Conservation (phyloP, 2,113 vertebrate species). For the Solea senegalensis region DNA sequence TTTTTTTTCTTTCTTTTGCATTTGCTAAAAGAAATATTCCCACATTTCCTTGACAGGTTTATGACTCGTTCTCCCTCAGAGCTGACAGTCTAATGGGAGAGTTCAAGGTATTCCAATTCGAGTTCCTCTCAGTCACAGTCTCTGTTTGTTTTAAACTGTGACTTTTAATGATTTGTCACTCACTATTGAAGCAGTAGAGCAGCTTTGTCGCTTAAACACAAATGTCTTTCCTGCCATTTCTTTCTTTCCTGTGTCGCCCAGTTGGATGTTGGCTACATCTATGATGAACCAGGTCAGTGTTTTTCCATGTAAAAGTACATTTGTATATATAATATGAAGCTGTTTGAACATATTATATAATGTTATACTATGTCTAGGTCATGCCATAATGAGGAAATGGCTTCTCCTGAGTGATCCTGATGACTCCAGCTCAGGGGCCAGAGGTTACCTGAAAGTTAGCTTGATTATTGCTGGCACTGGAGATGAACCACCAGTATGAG, state of each 20-base stretch:
- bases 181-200: neutral
- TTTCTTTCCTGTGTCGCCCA: slow-evolving; percentile 61
- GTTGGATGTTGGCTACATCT: slow-evolving; percentile 94
- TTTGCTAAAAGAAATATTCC: neutral
- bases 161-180: neutral
- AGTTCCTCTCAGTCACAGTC: neutral
- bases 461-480: slow-evolving; percentile 91
- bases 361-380: slow-evolving; percentile 76
- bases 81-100: slow-evolving; percentile 93
- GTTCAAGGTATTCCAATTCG: slow-evolving; percentile 87
- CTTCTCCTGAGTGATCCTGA: slow-evolving; percentile 92
- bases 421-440: slow-evolving; percentile 87
- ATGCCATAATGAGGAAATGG: slow-evolving; percentile 94
- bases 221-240: neutral
- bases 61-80: slow-evolving; percentile 90
- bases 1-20: neutral
- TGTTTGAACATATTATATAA: slow-evolving; percentile 31
- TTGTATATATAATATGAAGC: too few species aligned
- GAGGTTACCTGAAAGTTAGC: slow-evolving; percentile 97
- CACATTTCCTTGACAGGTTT: slow-evolving; percentile 81
- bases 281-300: slow-evolving; percentile 90
- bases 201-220: neutral
- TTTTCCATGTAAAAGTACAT: slow-evolving; percentile 31
- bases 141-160: neutral
- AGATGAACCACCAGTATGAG: slow-evolving; percentile 89